These are phyloP conservation scores for Calephelis virginiensis DNA, from an alignment of 1,140 invertebrate species.

Conservation along the genomic window DNA sequence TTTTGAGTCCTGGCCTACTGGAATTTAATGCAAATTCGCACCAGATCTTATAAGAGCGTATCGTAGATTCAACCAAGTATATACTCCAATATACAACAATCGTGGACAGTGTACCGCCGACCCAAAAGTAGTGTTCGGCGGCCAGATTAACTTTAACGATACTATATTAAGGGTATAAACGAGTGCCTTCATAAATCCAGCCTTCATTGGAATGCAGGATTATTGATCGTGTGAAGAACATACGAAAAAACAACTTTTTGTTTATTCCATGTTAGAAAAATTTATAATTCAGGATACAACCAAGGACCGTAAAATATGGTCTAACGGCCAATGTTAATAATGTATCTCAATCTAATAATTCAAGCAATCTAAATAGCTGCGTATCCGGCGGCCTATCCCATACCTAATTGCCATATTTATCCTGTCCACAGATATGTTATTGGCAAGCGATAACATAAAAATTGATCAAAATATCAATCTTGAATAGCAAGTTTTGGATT, in stretches of 20 bases:
- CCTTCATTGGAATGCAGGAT: slow-evolving; percentile 69
- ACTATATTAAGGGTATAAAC: slow-evolving; percentile 69
- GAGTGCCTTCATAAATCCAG: slow-evolving; percentile 76
- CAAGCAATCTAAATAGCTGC: too few species aligned
- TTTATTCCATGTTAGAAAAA: slow-evolving; percentile 4
- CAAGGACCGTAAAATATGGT: not conserved
- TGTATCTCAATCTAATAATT: too few species aligned
- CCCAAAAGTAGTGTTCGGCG: slow-evolving; percentile 23
- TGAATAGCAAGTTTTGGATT: too few species aligned
- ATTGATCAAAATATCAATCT: too few species aligned
- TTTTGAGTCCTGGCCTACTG: too few species aligned
- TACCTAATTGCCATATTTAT: too few species aligned
- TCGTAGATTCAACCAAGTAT: slow-evolving; percentile 42
- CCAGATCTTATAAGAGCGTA: not conserved
- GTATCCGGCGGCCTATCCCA: too few species aligned
- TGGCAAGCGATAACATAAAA: too few species aligned
- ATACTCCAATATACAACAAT: slow-evolving; percentile 56
- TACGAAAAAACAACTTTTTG: slow-evolving; percentile 30
- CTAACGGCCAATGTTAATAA: too few species aligned
- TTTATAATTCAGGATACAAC: slow-evolving; percentile 1
- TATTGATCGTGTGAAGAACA: slow-evolving; percentile 61
- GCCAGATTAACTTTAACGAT: slow-evolving; percentile 43
- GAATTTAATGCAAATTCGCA: too few species aligned
- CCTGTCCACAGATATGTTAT: too few species aligned
- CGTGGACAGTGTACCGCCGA: slow-evolving; percentile 26